A percentile compares a stretch with the other conserved stretches of the same genome.
phyloP scores from a whole-genome alignment of 2,888 invertebrate species.

The Liposcelis brunnea region DNA sequence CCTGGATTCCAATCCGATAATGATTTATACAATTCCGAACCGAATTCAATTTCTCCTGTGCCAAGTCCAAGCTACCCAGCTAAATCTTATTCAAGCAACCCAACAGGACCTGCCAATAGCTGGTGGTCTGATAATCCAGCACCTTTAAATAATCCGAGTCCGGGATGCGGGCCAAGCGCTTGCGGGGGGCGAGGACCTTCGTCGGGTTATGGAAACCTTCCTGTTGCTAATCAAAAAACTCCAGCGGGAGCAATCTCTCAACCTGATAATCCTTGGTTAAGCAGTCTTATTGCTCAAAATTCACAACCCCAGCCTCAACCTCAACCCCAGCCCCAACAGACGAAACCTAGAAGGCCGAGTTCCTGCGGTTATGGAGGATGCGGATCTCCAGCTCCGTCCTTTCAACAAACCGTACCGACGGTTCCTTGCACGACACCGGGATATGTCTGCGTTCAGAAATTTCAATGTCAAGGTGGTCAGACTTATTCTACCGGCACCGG shows the following conservation, averaged over 20 bases:
- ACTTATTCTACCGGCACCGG: conserved; percentile 3
- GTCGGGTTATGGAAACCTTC: background rate
- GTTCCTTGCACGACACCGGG: background rate
- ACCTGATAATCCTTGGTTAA: conserved; percentile 5
- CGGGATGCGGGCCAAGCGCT: no score
- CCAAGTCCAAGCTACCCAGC: no score
- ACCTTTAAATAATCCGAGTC: no score
- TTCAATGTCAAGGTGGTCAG: background rate
- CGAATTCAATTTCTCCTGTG: background rate
- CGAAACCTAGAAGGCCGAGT: background rate
- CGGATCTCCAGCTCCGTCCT: background rate
- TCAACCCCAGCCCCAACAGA: background rate
- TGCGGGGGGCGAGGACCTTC: background rate
- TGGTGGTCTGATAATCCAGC: no score
- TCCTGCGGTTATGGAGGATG: background rate
- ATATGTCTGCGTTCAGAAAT: background rate
- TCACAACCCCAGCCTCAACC: background rate
- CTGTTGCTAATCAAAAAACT: background rate
- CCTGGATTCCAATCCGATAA: background rate
- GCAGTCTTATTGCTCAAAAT: background rate
- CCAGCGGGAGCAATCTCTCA: no score
- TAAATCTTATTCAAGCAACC: no score
- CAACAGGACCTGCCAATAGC: no score
- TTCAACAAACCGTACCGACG: background rate
- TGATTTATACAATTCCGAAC: background rate